Evolutionary conservation across 2,888 invertebrate species (phyloP), one percentile per base, ranked within the genome.

Genomic region (Conistra vaccinii): DNA sequence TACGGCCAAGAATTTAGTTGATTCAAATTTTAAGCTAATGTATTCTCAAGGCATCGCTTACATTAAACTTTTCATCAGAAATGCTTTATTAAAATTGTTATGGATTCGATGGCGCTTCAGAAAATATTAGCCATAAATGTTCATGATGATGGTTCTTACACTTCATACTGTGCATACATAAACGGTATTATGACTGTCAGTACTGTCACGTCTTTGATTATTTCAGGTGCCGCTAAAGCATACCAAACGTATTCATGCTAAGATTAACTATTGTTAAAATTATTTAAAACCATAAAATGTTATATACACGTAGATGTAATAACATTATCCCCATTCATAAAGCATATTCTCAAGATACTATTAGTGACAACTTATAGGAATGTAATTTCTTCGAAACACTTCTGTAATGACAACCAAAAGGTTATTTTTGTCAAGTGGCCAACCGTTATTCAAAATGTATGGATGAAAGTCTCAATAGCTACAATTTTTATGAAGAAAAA

Each of bases 11-110:
- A 69, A 83, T 82, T 69, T 51, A 57, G 70, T 82, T 67, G 73
- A 83, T 83, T 82, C 72, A 82, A 69, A 83, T 84, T 80, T 76
- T 63, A 78, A 78, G 69, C 58, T 78, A 85, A 85, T 82, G n/a
- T 82, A 83, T 83, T 83, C 83, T 53, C 48, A 58, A 45, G 23
- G 62, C 70, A 77, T 85, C 71, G 67, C 69, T 55, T 55, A 63
- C 73, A 74, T 83, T 83, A 72, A 83, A 78, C 45, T 69, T 85
- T 83, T 85, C 83, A 74, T 68, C 66, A 77, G 83, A 77, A 85
- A 58, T 45, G 53, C 63, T 70, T 76, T 70, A 76, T 76, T 76
- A 76, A 81, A 81, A 81, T 62, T 20, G 67, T 82, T 76, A 76
- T 81, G 62, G 60, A 68, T 67, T 70, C 60, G 70, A 73, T 73